Conservation (phyloP, 2,888 invertebrate genomes). For the Portevinia maculata region DNA sequence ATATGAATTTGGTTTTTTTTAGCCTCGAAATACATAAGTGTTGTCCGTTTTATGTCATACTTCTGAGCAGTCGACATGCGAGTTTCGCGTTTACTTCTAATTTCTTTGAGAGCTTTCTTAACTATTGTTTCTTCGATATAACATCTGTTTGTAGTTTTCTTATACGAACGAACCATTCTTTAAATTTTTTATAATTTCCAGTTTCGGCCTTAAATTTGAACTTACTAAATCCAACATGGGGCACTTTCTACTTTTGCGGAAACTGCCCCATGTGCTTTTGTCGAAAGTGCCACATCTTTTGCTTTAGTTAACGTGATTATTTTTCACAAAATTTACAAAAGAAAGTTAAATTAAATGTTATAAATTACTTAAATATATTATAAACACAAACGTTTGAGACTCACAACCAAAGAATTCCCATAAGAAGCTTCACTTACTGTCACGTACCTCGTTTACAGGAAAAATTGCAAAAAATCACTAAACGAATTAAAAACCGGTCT, state of each 20-base stretch:
- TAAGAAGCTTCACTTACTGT: not conserved
- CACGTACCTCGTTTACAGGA: constrained; percentile 1
- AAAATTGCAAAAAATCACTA: not conserved
- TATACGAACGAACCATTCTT: too few relatives aligned
- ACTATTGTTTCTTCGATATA: not conserved
- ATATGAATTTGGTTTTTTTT: constrained; percentile 6
- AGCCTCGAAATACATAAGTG: constrained; percentile 16
- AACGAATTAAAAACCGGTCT: too few relatives aligned
- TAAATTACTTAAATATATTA: too few relatives aligned
- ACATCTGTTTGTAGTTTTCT: not conserved
- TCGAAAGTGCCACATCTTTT: not conserved
- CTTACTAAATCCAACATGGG: too few relatives aligned
- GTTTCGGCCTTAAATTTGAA: too few relatives aligned
- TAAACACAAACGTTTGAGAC: too few relatives aligned
- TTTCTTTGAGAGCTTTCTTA: too few relatives aligned
- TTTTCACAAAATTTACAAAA: not conserved
- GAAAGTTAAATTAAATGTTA: not conserved
- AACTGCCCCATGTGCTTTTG: too few relatives aligned
- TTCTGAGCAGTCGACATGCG: constrained; percentile 13
- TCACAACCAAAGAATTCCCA: not conserved
- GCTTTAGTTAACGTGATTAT: not conserved
- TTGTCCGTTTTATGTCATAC: constrained; percentile 15
- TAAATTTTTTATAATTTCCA: too few relatives aligned
- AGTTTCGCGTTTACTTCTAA: constrained; percentile 19
- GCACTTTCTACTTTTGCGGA: too few relatives aligned